A percentile compares a stretch with the other conserved stretches of the same genome.
phyloP scores from a whole-genome alignment of 2,888 invertebrate species.

The Pardosa pseudoannulata region DNA sequence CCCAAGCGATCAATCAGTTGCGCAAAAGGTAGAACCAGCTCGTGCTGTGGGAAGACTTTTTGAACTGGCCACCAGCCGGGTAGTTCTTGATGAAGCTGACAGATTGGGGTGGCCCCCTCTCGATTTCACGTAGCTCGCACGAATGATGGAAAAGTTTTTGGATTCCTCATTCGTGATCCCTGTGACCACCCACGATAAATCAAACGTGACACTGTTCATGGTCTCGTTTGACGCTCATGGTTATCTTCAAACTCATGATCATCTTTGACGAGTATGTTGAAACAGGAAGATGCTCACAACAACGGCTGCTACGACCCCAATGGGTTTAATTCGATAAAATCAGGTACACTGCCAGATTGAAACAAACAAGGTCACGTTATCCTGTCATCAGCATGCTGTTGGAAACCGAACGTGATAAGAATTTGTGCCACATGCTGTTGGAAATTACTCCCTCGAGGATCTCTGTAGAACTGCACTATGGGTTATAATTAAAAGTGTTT shows the following conservation, averaged over 20 bases:
- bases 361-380: neutral
- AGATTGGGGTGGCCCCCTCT: constrained; percentile 56
- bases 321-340: neutral
- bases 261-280: neutral
- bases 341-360: neutral
- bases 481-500: too few relatives aligned
- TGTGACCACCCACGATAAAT: constrained; percentile 55
- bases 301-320: neutral
- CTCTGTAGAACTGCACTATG: too few relatives aligned
- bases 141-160: constrained; percentile 29
- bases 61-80: constrained; percentile 44
- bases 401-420: neutral
- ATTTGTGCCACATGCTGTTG: neutral
- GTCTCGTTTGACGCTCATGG: neutral
- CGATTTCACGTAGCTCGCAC: constrained; percentile 25
- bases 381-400: constrained; percentile 2
- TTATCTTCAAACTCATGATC: neutral
- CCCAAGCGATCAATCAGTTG: constrained; percentile 15
- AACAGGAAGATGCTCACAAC: neutral
- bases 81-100: constrained; percentile 50
- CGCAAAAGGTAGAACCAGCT: constrained; percentile 6
- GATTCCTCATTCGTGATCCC: constrained; percentile 23
- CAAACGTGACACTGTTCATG: constrained; percentile 1
- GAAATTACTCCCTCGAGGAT: too few relatives aligned
- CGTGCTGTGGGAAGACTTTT: constrained; percentile 17